phyloP scores from a whole-genome alignment of 2,888 invertebrate species.

The Plebejus argus region DNA sequence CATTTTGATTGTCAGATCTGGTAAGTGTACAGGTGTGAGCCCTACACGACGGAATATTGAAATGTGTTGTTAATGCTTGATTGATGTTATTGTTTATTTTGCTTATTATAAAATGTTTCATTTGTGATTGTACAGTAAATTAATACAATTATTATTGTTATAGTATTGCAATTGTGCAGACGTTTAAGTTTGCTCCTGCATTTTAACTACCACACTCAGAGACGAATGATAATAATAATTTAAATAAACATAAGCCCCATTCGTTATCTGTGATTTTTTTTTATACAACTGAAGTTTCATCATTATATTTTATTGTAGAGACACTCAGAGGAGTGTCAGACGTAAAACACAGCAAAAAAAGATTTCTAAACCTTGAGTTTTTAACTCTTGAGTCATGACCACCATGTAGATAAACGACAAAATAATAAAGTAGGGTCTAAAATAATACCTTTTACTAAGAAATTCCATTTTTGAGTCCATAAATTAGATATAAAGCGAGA shows the following conservation, averaged over 20 bases:
- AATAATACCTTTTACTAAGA: constrained; percentile 26
- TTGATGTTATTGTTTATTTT: constrained; percentile 10
- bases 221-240: too few species aligned
- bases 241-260: too few species aligned
- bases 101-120: constrained; percentile 6
- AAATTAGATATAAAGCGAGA: constrained; percentile 36
- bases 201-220: background rate
- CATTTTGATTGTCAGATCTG: background rate
- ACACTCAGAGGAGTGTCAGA: too few species aligned
- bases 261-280: too few species aligned
- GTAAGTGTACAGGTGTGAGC: background rate
- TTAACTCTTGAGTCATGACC: background rate
- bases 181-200: background rate
- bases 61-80: constrained; percentile 19
- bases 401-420: background rate
- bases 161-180: background rate
- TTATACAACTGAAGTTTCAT: too few species aligned
- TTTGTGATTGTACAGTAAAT: background rate
- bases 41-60: constrained; percentile 1
- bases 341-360: background rate
- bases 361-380: background rate
- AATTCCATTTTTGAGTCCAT: constrained; percentile 24
- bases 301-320: too few species aligned
- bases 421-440: constrained; percentile 3
- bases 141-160: background rate